phyloP scores from a whole-genome alignment of 1,140 invertebrate genomes.

The Brachionus rotundiformis region DNA sequence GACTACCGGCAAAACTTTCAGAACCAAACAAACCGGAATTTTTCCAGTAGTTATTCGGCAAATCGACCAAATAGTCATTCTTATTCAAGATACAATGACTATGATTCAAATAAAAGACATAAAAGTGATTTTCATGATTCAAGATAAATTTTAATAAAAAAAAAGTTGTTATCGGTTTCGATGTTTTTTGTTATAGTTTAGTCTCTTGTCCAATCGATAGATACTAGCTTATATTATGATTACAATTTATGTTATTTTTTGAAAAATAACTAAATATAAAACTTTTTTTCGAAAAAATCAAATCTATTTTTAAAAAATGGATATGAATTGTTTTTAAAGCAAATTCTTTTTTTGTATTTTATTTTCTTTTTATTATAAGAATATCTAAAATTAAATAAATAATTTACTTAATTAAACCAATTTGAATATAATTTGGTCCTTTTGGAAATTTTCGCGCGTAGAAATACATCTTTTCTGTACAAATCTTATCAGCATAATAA shows the following conservation, averaged over 20 bases:
- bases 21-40: conserved; percentile 30
- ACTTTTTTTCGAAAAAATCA: neutral
- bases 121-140: conserved; percentile 5
- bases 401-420: neutral
- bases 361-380: neutral
- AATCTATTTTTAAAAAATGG: neutral
- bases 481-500: too few species aligned
- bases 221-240: neutral
- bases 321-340: neutral
- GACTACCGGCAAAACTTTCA: conserved; percentile 47
- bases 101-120: neutral
- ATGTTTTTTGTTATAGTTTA: neutral
- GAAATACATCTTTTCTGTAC: too few species aligned
- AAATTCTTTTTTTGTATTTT: neutral
- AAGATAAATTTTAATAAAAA: neutral
- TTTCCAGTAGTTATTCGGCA: neutral
- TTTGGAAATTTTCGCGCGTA: too few species aligned
- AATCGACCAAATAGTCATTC: neutral
- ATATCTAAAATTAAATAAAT: conserved; percentile 1
- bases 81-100: neutral
- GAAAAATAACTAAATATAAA: neutral
- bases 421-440: too few species aligned
- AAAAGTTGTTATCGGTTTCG: neutral
- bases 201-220: neutral
- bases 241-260: neutral